Conservation (phyloP, 2,888 invertebrate genomes). For the Suillia variegata region DNA sequence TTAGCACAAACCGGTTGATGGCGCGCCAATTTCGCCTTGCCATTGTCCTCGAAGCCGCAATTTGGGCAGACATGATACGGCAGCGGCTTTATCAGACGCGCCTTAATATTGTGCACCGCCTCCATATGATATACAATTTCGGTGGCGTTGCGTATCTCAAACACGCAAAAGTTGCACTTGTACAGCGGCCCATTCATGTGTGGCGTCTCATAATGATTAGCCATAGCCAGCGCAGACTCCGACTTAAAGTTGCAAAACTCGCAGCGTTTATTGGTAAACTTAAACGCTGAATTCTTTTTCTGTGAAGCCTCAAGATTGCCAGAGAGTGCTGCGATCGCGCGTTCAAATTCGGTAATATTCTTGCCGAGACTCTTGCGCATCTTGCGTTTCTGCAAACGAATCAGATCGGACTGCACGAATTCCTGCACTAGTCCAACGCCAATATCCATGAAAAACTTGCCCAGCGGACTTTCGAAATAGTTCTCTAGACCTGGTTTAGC, state of each 20-base stretch:
- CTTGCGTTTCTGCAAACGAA: constrained; percentile 85
- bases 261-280: constrained; percentile 79
- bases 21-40: constrained; percentile 86
- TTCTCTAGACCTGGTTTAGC: constrained; percentile 66
- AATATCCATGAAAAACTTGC: constrained; percentile 90
- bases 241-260: constrained; percentile 89
- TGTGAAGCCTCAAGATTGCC: constrained; percentile 86
- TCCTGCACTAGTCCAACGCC: constrained; percentile 91
- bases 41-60: constrained; percentile 93
- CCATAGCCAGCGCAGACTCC: constrained; percentile 81
- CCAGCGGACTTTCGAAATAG: constrained; percentile 85
- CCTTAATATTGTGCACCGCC: constrained; percentile 82
- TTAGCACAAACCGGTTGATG: constrained; percentile 88
- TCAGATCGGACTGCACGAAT: constrained; percentile 88
- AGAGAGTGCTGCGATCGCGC: constrained; percentile 80
- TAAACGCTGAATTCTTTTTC: constrained; percentile 82
- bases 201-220: constrained; percentile 87
- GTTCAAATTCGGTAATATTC: constrained; percentile 67
- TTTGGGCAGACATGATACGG: constrained; percentile 91
- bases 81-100: constrained; percentile 81
- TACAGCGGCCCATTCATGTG: constrained; percentile 88
- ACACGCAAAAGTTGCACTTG: constrained; percentile 83
- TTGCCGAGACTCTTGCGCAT: constrained; percentile 69
- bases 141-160: constrained; percentile 82
- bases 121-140: constrained; percentile 93